Base-by-base conservation (phyloP, 2,797 vertebrate species). In the Ctenosaura bakeri region DNA sequence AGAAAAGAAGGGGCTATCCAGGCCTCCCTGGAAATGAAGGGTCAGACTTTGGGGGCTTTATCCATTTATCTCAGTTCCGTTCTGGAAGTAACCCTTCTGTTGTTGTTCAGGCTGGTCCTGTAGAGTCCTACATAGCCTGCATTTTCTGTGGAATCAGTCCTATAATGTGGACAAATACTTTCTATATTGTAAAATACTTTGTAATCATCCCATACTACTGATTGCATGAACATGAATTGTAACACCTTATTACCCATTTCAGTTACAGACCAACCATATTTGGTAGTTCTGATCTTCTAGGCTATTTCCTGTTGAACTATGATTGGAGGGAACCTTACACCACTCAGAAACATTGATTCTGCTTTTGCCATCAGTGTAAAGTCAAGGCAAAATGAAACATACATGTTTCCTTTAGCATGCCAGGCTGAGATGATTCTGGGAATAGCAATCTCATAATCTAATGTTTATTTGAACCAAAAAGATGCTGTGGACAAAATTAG, bases 401-500 rank as follows among this genome's bases (percentile, higher is more conserved):
- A n/a, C 71, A 82, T 32, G 29, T 13, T 29, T 52, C 16, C 38
- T 22, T 76, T 83, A 46, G 29, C 71, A 50, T 52, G 14, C 10
- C 12, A 84, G n/a, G 18, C 38, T 10, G 6, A 62, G 32, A 6
- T 8, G 14, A 2, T 5, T 83, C 64, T 73, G 26, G 64, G 38
- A 35, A 42, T 38, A 69, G 24, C 38, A 59, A 9, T 46, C 22
- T 16, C 50, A 85, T 54, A 29, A 59, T 16, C 20, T 20, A 4
- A 38, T 83, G 14, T 18, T 46, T 46, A 90, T 85, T 90, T 90
- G 83, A 85, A 89, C 20, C 54, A n/a, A 83, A 86, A 59, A 74
- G 32, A 7, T 83, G 10, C n/a, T 10, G 24, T 85, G 29, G 38
- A 84, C 88, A 78, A 83, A 86, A 80, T 46, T 76, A 89, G 7